Conservation (phyloP, 1,140 invertebrate species). For the Drepana arcuata region DNA sequence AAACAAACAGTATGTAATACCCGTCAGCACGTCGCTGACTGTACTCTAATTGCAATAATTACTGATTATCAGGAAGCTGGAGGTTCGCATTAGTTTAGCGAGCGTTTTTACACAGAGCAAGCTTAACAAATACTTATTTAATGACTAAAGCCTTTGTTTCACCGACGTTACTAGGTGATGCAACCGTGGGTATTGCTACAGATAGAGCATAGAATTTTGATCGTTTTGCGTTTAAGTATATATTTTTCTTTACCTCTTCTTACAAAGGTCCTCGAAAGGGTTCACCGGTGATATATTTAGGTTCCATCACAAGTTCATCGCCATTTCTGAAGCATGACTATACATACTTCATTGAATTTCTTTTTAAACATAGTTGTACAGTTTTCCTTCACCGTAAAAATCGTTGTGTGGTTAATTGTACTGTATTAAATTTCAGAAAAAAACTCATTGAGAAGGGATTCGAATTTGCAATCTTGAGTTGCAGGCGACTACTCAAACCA, state of each 20-base stretch:
- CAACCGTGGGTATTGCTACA: constrained; percentile 31
- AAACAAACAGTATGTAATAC: constrained; percentile 24
- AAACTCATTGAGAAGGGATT: too few species aligned
- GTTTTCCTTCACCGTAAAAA: too few species aligned
- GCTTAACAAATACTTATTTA: constrained; percentile 62
- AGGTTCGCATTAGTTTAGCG: constrained; percentile 51
- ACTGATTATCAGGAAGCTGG: constrained; percentile 61
- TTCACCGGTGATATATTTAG: background rate
- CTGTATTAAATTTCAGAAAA: too few species aligned
- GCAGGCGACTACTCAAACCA: too few species aligned
- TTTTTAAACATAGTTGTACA: too few species aligned
- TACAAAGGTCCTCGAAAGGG: background rate
- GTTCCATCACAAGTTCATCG: constrained; percentile 16
- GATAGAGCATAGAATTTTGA: constrained; percentile 38
- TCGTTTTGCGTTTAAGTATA: constrained; percentile 33
- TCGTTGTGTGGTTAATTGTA: too few species aligned
- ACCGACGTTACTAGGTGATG: constrained; percentile 49
- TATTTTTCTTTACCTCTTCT: background rate
- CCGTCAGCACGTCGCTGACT: constrained; percentile 29
- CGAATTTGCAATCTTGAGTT: too few species aligned
- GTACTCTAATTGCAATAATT: constrained; percentile 63
- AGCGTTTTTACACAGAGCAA: constrained; percentile 45
- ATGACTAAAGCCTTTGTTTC: constrained; percentile 55
- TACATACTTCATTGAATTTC: too few species aligned
- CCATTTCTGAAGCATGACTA: too few species aligned